Conservation (phyloP, 2,113 vertebrate genomes). For the Petroica traversi region DNA sequence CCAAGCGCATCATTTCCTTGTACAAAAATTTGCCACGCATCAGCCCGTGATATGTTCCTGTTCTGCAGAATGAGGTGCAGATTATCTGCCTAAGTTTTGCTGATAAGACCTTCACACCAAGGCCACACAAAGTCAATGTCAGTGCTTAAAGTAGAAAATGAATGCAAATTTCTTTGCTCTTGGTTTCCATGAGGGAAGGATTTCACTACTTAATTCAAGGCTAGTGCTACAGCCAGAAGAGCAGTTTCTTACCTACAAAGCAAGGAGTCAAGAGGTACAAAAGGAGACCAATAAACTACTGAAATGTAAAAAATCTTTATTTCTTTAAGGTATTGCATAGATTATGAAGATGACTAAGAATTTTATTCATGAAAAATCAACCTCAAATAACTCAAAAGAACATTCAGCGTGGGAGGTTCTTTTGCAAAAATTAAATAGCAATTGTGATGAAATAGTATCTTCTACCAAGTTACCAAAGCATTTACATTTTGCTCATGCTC, state of each 20-base stretch:
- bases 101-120: background rate
- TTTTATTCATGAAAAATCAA: constrained; percentile 65
- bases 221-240: background rate
- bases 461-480: constrained; percentile 28
- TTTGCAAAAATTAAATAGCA: constrained; percentile 53
- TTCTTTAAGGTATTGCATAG: constrained; percentile 29
- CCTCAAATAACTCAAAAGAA: constrained; percentile 61
- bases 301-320: background rate
- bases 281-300: background rate
- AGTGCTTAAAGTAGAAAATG: background rate
- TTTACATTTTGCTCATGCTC: constrained; percentile 49
- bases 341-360: constrained; percentile 59
- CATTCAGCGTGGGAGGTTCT: constrained; percentile 53
- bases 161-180: background rate
- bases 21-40: accelerated
- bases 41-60: background rate
- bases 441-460: constrained; percentile 62
- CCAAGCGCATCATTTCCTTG: accelerated
- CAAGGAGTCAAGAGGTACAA: background rate
- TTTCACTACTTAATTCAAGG: background rate
- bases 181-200: background rate
- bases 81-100: background rate
- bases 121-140: background rate
- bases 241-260: background rate
- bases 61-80: background rate